A percentile compares a stretch with the other conserved stretches of the same genome.
These are phyloP conservation scores for Paraplagusia blochii DNA, from an alignment of 2,113 vertebrate genomes.

Conservation along the genomic window DNA sequence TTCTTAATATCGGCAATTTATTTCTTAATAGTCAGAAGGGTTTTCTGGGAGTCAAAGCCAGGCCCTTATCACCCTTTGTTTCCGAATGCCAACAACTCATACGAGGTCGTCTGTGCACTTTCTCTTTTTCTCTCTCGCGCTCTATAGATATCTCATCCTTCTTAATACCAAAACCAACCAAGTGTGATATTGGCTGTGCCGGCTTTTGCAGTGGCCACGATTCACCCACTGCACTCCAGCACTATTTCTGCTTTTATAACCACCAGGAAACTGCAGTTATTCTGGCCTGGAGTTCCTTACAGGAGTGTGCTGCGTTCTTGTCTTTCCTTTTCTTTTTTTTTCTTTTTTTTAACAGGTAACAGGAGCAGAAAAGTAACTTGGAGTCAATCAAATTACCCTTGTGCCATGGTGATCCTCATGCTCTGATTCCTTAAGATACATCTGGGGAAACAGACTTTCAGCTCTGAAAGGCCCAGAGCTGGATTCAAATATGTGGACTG, in stretches of 20 bases:
- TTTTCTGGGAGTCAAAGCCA: conserved; percentile 14
- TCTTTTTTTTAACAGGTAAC: conserved; percentile 30
- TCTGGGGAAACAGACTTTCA: conserved; percentile 9
- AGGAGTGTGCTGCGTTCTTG: not conserved
- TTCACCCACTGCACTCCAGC: conserved; percentile 40
- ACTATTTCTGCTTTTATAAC: conserved; percentile 32
- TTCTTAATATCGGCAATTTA: conserved; percentile 10
- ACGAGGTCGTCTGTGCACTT: conserved; percentile 26
- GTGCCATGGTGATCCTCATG: conserved; percentile 16
- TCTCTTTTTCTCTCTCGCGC: conserved; percentile 8
- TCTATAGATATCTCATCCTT: conserved; percentile 50
- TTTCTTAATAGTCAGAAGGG: not conserved
- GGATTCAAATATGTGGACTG: no score
- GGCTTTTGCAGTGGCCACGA: conserved; percentile 36
- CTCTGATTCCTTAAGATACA: conserved; percentile 13
- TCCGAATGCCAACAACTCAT: conserved; percentile 6
- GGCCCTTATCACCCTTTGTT: conserved; percentile 22
- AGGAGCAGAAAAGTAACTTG: conserved; percentile 13
- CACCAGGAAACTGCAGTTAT: conserved; percentile 33
- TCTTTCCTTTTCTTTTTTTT: no score
- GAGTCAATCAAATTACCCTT: conserved; percentile 37
- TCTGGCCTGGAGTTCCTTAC: conserved; percentile 19
- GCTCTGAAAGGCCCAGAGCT: not conserved
- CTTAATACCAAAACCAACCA: conserved; percentile 61
- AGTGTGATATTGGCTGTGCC: conserved; percentile 64